A percentile compares a stretch with the other conserved stretches of the same genome.
Evolutionary conservation across 1,140 invertebrate species (phyloP).

Genomic region (Drosophila kohkoa): DNA sequence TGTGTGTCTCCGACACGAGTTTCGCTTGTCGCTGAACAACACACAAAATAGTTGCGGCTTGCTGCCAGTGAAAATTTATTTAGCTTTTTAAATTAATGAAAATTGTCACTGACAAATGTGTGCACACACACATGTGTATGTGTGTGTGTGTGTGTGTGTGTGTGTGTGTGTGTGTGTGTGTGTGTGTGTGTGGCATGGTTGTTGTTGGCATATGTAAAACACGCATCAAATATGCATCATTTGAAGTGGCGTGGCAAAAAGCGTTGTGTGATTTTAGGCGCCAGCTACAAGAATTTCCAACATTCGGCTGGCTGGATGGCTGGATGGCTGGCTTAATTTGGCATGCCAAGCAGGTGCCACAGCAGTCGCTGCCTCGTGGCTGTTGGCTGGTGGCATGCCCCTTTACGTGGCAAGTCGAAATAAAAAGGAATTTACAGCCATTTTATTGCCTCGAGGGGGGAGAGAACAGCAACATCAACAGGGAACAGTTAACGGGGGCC

Average conservation of each 20-base stretch:
- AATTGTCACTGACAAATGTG: conserved; percentile 79
- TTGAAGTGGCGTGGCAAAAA: conserved; percentile 35
- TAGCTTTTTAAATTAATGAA: conserved; percentile 79
- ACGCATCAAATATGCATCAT: conserved; percentile 75
- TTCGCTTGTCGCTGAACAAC: conserved; percentile 24
- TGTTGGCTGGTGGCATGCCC: conserved; percentile 9
- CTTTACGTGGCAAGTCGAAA: conserved; percentile 45
- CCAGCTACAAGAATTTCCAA: conserved; percentile 29
- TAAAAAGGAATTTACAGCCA: conserved; percentile 67
- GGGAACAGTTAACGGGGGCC: conserved; percentile 30
- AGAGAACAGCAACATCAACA: conserved; percentile 13
- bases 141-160: conserved; percentile 5
- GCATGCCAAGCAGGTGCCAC: conserved; percentile 74
- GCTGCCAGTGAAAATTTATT: conserved; percentile 60
- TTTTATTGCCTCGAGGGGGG: conserved; percentile 54
- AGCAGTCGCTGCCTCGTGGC: not conserved
- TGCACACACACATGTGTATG: conserved; percentile 9
- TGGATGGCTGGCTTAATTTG: conserved; percentile 67
- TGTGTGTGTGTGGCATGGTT: conserved; percentile 6
- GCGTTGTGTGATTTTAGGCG: conserved; percentile 57
- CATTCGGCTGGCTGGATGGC: conserved; percentile 44
- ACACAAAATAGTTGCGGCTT: conserved; percentile 37
- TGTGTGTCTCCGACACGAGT: conserved; percentile 32
- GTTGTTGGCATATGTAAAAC: conserved; percentile 73
- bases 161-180: conserved; percentile 13